Percentiles rank a stretch among this genome's conserved stretches.
These are phyloP conservation scores for Apocheima hispidaria DNA, from an alignment of 2,888 invertebrate genomes.

Conservation along the genomic window DNA sequence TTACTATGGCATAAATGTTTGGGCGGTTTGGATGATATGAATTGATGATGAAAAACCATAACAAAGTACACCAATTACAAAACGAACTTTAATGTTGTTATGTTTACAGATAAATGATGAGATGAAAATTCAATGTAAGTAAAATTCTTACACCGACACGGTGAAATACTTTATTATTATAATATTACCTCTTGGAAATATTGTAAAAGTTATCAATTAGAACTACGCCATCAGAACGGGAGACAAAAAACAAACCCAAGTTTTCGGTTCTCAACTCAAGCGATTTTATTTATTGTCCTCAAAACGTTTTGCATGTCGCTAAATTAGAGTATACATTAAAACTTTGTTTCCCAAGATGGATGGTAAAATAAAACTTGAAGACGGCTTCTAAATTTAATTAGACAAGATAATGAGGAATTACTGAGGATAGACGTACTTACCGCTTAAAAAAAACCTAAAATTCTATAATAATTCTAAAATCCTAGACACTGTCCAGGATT, in stretches of 20 bases:
- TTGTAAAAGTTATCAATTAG: not conserved
- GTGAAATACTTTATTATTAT: not conserved
- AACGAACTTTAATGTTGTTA: too few species aligned
- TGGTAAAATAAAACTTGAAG: slow-evolving; percentile 26
- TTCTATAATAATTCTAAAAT: too few species aligned
- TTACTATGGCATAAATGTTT: not conserved
- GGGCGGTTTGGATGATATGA: too few species aligned
- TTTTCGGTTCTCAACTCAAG: not conserved
- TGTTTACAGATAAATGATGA: too few species aligned
- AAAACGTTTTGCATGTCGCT: slow-evolving; percentile 36
- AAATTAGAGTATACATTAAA: slow-evolving; percentile 31
- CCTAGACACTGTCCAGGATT: slow-evolving; percentile 5
- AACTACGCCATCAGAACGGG: not conserved
- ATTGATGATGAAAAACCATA: too few species aligned
- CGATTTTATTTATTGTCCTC: slow-evolving; percentile 24
- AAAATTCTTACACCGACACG: not conserved
- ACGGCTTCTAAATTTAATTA: slow-evolving; percentile 24
- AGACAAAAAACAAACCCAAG: slow-evolving; percentile 1
- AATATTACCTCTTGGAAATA: too few species aligned
- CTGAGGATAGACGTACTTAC: not conserved
- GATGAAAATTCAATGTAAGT: too few species aligned
- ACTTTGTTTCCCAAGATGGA: slow-evolving; percentile 30
- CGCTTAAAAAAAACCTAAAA: too few species aligned
- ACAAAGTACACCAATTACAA: too few species aligned
- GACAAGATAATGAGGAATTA: slow-evolving; percentile 11